These are phyloP conservation scores for Pandemis heparana DNA, from an alignment of 2,888 invertebrate genomes.

Conservation along the genomic window DNA sequence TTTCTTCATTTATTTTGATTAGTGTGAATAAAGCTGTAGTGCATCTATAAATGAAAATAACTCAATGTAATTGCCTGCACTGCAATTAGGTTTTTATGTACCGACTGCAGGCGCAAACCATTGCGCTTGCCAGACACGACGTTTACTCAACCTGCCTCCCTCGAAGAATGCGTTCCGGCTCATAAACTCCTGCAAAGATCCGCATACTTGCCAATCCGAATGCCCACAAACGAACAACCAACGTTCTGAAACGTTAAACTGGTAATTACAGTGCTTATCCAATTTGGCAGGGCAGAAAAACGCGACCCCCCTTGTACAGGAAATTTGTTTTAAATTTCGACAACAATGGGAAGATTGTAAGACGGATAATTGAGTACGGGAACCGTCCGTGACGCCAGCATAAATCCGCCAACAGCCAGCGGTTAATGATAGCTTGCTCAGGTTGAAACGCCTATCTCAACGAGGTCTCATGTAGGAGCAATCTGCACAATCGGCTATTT, in stretches of 20 bases:
- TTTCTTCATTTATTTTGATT: not conserved
- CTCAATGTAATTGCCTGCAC: not conserved
- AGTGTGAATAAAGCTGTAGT: not conserved
- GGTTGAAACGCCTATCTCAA: conserved; percentile 69
- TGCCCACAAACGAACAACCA: conserved; percentile 63
- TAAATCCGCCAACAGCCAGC: conserved; percentile 77
- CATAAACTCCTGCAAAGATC: conserved; percentile 68
- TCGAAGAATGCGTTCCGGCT: conserved; percentile 61
- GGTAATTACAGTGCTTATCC: conserved; percentile 84
- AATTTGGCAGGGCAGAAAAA: conserved; percentile 84
- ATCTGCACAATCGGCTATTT: conserved; percentile 73
- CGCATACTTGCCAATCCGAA: conserved; percentile 61
- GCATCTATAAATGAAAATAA: not conserved
- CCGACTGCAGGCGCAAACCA: conserved; percentile 7
- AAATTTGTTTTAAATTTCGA: conserved; percentile 86
- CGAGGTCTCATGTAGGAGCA: conserved; percentile 67
- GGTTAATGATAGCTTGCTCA: conserved; percentile 78
- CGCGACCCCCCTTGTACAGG: conserved; percentile 81
- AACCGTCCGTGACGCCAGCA: conserved; percentile 78
- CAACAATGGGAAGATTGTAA: conserved; percentile 84
- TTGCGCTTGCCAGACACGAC: conserved; percentile 21
- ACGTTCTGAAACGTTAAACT: conserved; percentile 71
- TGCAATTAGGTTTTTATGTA: conserved; percentile 27
- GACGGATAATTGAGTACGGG: conserved; percentile 79
- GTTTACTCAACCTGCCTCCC: conserved; percentile 25